Base-by-base conservation (phyloP, 92 coral and sea anemone species). In the Zoanthus solanderi region DNA sequence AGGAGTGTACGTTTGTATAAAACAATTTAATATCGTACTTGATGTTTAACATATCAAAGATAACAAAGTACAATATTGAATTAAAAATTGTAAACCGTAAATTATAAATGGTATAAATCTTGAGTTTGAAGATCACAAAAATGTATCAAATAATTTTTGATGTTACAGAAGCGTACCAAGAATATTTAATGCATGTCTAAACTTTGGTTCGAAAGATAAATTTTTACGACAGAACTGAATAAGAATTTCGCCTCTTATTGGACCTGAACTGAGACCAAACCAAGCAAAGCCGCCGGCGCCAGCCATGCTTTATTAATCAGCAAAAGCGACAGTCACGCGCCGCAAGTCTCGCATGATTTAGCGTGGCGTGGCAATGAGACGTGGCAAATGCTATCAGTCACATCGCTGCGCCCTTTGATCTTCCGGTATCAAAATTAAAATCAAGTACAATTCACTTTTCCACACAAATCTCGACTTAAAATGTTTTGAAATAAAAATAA, bases 391-490 rank as follows among this genome's bases (percentile, higher is more conserved):
- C 72, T 23, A 23, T 23, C 23, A 23, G 23, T 23, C 23, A 23
- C 23, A 23, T 23, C 23, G 23, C 23, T 23, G 23, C 23, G 23
- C 23, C 23, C 23, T 23, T 23, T 23, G 23, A 23, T 23, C 23
- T 23, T 23, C 23, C 23, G 23, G 23, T 23, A 23, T 23, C 23
- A 23, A 23, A 23, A 23, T 23, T 23, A 23, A 23, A 23, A 23
- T 23, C 23, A 23, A 23, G 23, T 23, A 23, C 23, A 23, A 23
- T 23, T 23, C 23, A 23, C 23, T 23, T 23, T 23, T 23, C 23
- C 23, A 69, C 74, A 69, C 74, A 69, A 69, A 69, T 69, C 74
- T 69, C 74, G 76, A 69, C 74, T 69, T 69, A 69, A 69, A 69
- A 69, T 34, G 74, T 69, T 69, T 68, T 68, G 73, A 68, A 68